A percentile compares a stretch with the other conserved stretches of the same genome.
These are phyloP conservation scores for Anas georgica DNA, from an alignment of 2,797 vertebrate species.

Conservation along the genomic window DNA sequence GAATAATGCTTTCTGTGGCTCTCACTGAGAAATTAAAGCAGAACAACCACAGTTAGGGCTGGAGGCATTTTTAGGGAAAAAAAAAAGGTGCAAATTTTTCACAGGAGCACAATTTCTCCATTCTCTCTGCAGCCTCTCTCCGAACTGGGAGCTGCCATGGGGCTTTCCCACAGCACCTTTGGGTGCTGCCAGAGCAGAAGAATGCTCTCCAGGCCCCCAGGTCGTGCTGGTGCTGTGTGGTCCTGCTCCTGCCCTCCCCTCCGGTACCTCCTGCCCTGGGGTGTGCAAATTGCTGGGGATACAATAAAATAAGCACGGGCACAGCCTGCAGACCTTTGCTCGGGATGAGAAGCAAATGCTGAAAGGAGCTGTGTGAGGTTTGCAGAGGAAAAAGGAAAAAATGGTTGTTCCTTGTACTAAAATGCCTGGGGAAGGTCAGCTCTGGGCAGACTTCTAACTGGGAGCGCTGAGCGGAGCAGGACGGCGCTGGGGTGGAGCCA, in stretches of 20 bases:
- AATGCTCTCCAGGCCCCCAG: neutral
- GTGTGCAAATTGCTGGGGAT: neutral
- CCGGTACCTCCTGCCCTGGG: neutral
- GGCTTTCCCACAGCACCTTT: neutral
- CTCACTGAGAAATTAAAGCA: neutral
- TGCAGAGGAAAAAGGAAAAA: neutral
- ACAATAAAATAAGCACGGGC: neutral
- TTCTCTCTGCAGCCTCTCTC: neutral
- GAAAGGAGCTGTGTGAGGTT: neutral
- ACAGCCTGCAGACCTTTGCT: neutral
- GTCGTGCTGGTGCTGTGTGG: neutral
- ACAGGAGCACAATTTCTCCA: neutral
- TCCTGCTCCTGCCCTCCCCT: neutral
- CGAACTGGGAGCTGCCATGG: neutral
- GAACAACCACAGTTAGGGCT: neutral
- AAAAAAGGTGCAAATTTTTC: neutral
- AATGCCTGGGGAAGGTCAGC: neutral
- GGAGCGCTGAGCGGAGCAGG: neutral
- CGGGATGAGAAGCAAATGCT: neutral
- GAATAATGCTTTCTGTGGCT: neutral
- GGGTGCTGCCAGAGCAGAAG: neutral
- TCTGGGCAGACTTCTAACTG: neutral
- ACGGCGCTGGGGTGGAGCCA: neutral
- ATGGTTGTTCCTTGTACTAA: neutral
- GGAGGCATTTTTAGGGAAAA: fast-evolving